Evolutionary conservation across 1,140 invertebrate genomes (phyloP).

Genomic region (Rhizoglyphus robini): DNA sequence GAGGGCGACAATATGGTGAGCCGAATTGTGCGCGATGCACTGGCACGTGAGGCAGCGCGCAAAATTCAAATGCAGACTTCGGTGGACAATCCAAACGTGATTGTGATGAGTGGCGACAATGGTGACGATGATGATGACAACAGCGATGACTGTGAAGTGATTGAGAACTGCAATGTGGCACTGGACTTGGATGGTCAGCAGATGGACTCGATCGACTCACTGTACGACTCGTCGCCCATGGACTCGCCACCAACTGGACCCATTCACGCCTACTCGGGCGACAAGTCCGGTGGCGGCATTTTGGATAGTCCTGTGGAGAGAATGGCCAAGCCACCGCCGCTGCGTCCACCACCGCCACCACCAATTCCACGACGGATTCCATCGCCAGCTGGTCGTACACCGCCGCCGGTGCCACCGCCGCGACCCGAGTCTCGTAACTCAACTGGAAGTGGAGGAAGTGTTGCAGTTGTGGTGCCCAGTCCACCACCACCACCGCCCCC

Average conservation of each 20-base stretch:
- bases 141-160: neutral
- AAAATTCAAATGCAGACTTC: neutral
- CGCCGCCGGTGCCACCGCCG: neutral
- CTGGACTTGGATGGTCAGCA: neutral
- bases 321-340: neutral
- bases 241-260: neutral
- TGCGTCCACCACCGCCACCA: neutral
- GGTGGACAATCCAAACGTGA: neutral
- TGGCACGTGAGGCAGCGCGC: neutral
- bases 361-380: neutral
- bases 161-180: neutral
- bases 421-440: neutral
- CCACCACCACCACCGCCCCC: neutral
- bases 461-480: neutral
- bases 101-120: neutral
- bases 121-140: too few species aligned
- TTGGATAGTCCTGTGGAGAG: too few species aligned
- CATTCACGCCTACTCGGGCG: too few species aligned
- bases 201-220: neutral
- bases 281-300: too few species aligned
- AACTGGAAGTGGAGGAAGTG: neutral
- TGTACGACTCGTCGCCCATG: neutral
- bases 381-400: neutral
- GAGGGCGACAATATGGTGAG: constrained; percentile 2
- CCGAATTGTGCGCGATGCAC: neutral